Conservation (phyloP, 2,888 invertebrate species). For the Ophion costatus region DNA sequence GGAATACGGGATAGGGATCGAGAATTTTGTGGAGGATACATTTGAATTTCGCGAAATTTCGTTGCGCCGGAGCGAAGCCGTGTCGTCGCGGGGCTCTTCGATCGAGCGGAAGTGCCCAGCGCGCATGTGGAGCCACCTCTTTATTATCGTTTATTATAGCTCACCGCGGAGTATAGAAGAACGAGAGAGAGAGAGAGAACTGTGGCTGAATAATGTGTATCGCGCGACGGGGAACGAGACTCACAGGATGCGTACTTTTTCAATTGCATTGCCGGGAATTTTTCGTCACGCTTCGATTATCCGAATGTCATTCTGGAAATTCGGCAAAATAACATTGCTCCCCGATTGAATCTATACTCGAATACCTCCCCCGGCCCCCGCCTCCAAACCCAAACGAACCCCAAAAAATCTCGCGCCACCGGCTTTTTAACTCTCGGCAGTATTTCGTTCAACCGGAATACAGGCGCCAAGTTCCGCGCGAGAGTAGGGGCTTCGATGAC, state of each 20-base stretch:
- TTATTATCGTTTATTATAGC: too few relatives aligned
- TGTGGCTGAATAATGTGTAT: conserved; percentile 27
- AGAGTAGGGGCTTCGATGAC: too few relatives aligned
- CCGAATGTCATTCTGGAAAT: conserved; percentile 16
- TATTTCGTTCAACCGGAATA: too few relatives aligned
- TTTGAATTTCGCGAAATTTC: neutral
- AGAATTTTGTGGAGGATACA: neutral
- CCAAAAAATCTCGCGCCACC: too few relatives aligned
- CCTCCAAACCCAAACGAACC: too few relatives aligned
- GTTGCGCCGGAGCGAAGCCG: neutral
- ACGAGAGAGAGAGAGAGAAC: too few relatives aligned
- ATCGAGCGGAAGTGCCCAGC: neutral
- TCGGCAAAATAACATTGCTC: neutral
- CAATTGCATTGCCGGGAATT: conserved; percentile 34
- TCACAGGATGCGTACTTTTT: conserved; percentile 56
- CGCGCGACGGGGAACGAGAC: conserved; percentile 54
- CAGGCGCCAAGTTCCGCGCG: too few relatives aligned
- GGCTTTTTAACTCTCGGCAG: too few relatives aligned
- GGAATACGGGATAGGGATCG: too few relatives aligned
- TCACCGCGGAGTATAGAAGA: too few relatives aligned
- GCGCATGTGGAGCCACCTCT: too few relatives aligned
- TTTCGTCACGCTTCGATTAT: conserved; percentile 45
- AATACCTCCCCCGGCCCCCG: neutral
- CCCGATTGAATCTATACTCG: neutral
- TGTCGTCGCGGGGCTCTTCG: neutral